Evolutionary conservation across 2,797 vertebrate genomes (phyloP).

Genomic region (Phrynocephalus vlangalii): DNA sequence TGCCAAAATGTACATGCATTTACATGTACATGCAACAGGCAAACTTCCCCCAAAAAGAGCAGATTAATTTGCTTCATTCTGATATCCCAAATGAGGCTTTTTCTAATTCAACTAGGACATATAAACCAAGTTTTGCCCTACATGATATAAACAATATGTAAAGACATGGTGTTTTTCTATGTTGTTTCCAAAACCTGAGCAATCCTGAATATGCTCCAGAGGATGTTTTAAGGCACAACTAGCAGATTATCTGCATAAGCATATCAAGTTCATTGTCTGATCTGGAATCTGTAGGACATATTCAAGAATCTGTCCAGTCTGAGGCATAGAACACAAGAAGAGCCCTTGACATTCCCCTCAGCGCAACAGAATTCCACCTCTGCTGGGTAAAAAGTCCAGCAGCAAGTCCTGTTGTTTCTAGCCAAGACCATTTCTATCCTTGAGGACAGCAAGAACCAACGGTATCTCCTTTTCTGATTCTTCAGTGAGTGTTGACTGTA

Average conservation of each 20-base stretch:
- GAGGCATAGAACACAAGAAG: background rate
- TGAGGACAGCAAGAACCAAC: background rate
- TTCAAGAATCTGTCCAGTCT: background rate
- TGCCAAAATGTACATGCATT: background rate
- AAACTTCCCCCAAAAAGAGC: background rate
- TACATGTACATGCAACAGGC: background rate
- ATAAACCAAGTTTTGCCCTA: too few relatives aligned
- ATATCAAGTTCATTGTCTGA: background rate
- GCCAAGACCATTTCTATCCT: background rate
- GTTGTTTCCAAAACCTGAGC: too few relatives aligned
- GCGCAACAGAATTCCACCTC: background rate
- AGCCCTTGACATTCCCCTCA: background rate
- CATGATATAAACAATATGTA: too few relatives aligned
- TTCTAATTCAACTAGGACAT: too few relatives aligned
- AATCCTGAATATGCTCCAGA: too few relatives aligned
- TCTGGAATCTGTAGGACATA: background rate
- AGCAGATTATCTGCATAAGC: background rate
- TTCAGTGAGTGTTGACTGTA: background rate
- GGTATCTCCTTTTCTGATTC: conserved; percentile 7
- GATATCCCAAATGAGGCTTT: too few relatives aligned
- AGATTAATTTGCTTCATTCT: too few relatives aligned
- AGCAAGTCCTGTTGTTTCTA: background rate
- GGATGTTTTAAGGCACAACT: background rate
- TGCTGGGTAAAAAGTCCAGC: background rate
- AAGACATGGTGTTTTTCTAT: too few relatives aligned